Evolutionary conservation across 2,113 vertebrate genomes (phyloP), one percentile per base, ranked within the genome.

Genomic region (Hirundichthys speculiger): DNA sequence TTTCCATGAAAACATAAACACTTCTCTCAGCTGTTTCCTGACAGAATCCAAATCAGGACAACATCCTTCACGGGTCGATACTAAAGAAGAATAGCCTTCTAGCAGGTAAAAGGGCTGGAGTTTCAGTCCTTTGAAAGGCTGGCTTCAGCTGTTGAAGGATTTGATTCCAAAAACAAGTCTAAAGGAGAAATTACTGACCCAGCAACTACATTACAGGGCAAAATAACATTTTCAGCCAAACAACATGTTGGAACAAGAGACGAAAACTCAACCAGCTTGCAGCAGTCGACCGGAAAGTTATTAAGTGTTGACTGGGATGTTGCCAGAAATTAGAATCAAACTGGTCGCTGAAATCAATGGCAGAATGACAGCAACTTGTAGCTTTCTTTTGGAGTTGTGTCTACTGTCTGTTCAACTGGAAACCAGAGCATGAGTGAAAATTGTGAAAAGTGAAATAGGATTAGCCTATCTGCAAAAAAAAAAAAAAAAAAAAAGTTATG

Each of bases 1-100:
- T 83, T 87, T 75, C 75, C 69, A 81, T 84, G 42, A 64, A 73
- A 83, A 73, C 56, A 83, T 72, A 67, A 84, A 82, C 69, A 80
- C 69, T 79, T 40, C 56, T 41, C 53, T 67, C 46, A 67, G 45
- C 64, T 65, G 54, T 65, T 78, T 85, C 75, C 79, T 80, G 72
- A 69, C 66, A 75, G 69, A 55, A 81, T 60, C 58, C 63, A 65
- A 78, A 78, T 74, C 73, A 77, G 77, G 69, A 78, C 80, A 84
- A 80, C 73, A 83, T 85, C 67, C 75, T 70, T 64, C 69, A 52
- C 4, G n/a, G n/a, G n/a, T n/a, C n/a, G n/a, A n/a, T n/a, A n/a
- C n/a, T n/a, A n/a, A n/a, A n/a, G 8, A 27, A 10, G 0, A 3
- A 51, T 4, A 52, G 50, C 13, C 46, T 51, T 40, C 25, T 8